Percentiles rank a stretch among this genome's conserved stretches.
Evolutionary conservation across 2,797 vertebrate genomes (phyloP).

Genomic region (Myoxocephalus aenaeus): DNA sequence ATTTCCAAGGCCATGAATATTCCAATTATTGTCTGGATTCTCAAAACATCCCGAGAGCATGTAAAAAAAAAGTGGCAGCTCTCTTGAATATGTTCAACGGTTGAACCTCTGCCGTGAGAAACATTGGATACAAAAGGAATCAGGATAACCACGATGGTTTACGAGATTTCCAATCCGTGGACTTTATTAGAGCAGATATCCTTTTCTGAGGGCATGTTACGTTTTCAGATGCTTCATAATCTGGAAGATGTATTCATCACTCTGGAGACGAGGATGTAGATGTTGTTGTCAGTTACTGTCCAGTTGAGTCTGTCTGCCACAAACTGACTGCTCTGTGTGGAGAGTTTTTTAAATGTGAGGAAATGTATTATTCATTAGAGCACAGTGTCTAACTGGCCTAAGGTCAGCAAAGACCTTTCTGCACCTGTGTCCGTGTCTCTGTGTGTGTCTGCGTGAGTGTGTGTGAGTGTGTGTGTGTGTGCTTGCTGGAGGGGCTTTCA

Average conservation of each 20-base stretch:
- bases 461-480: slow-evolving; percentile 9
- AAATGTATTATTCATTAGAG: slow-evolving; percentile 79
- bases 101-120: not conserved
- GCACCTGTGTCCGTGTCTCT: slow-evolving; percentile 59
- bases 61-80: not conserved
- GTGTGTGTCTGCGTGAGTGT: slow-evolving; percentile 18
- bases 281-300: slow-evolving; percentile 58
- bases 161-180: slow-evolving; percentile 12
- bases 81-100: slow-evolving; percentile 19
- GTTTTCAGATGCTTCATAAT: slow-evolving; percentile 37
- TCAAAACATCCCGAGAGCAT: slow-evolving; percentile 25
- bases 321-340: slow-evolving; percentile 61
- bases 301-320: slow-evolving; percentile 50
- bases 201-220: slow-evolving; percentile 24
- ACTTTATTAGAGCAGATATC: slow-evolving; percentile 2
- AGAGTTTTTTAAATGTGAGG: slow-evolving; percentile 71
- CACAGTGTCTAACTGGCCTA: slow-evolving; percentile 65
- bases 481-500: slow-evolving; percentile 37
- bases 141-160: not conserved
- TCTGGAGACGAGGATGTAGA: slow-evolving; percentile 50
- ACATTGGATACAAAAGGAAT: not conserved
- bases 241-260: slow-evolving; percentile 42
- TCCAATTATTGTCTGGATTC: slow-evolving; percentile 38
- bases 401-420: slow-evolving; percentile 79
- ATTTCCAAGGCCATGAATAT: slow-evolving; percentile 58